Base-by-base conservation (phyloP, 2,113 vertebrate species). In the Saccopteryx leptura region DNA sequence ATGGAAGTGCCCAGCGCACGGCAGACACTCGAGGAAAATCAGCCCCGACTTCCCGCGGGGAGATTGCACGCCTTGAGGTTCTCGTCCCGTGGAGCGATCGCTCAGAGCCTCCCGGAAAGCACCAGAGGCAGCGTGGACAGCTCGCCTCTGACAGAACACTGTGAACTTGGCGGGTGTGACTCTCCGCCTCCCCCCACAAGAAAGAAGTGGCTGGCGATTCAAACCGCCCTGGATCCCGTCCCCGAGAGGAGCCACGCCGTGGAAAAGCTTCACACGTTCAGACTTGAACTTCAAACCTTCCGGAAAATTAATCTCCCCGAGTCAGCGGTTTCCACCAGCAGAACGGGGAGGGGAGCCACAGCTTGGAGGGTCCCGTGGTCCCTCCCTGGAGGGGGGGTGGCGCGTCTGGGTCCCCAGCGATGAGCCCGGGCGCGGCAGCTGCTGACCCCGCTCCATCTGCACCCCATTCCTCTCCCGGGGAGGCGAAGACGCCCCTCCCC, bases 71-170 rank as follows among this genome's bases (percentile, higher is more conserved):
- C 68, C 5, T 3, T 1, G 9, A 1, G 4, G 15, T 28, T 39
- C 80, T 61, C 93, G 66, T 84, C 91, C 93, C 88, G 50, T 86
- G 91, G 81, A 39, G 1, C 60, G 81, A 39, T 0, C 60, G 54
- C 10, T 26, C 61, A 85, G 91, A 90, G 93, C 95, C 92, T 97
- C 95, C 83, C 69, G 88, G 81, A 94, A 69, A 9, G 88, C 96
- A 95, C 95, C 85, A 93, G 94, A 96, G 39, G 39, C 39, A 39
- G 39, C 39, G 39, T 39, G 39, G 39, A 39, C 39, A 39, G 39
- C 39, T 39, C 39, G 21, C 12, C 1, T 13, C 13, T 2, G 4
- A 3, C 71, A 2, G 39, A 19, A 48, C 12, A 5, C 11, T 14
- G 12, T 5, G 19, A 14, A 14, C 19, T 50, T 23, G 1, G 46